Percentiles rank a stretch among this genome's conserved stretches.
Evolutionary conservation across 2,113 vertebrate genomes (phyloP).

Genomic region (Cyrtonyx montezumae): DNA sequence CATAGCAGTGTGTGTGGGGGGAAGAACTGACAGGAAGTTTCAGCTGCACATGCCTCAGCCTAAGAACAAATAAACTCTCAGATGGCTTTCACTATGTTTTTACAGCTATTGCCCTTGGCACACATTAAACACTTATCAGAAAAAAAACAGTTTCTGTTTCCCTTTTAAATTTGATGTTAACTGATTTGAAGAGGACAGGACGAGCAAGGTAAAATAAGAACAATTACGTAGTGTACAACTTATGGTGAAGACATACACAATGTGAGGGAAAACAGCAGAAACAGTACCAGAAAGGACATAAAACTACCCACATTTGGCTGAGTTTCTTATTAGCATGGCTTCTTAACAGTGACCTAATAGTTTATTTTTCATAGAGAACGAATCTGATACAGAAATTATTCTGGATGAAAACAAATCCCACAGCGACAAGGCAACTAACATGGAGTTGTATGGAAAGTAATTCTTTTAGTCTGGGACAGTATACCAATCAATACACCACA

Average conservation of each 20-base stretch:
- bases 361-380: background rate
- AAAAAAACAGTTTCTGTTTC: background rate
- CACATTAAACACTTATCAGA: background rate
- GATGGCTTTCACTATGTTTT: background rate
- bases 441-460: background rate
- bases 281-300: background rate
- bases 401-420: background rate
- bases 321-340: background rate
- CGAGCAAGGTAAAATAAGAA: background rate
- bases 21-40: background rate
- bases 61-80: background rate
- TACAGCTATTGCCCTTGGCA: background rate
- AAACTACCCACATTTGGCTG: background rate
- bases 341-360: background rate
- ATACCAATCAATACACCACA: background rate
- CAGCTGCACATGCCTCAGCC: background rate
- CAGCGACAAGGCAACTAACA: background rate
- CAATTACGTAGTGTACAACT: background rate
- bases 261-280: background rate
- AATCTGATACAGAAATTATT: background rate
- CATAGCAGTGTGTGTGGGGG: accelerated
- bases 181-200: background rate
- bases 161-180: background rate
- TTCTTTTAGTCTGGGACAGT: background rate
- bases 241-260: too few relatives aligned